Base-by-base conservation (phyloP, 1,140 invertebrate genomes). In the Drosophila littoralis region DNA sequence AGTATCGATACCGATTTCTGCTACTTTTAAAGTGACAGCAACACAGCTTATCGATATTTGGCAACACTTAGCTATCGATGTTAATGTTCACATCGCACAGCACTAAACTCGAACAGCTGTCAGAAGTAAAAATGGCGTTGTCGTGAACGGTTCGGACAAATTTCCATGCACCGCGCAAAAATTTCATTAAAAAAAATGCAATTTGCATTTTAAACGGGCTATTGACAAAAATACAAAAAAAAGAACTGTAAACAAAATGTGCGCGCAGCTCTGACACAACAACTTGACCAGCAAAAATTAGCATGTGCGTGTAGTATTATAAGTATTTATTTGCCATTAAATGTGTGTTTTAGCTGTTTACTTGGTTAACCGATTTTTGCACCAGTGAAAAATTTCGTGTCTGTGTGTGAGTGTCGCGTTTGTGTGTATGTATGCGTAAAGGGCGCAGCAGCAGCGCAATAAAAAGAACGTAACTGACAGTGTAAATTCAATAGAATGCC, bases 371-470 rank as follows among this genome's bases (percentile, higher is more conserved):
- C 48, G 57, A 22, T 69, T 71, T 80, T 75, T 80, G 75, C 75
- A 75, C 64, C 61, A 75, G 58, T 64, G 64, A 67, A 61, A 67
- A 81, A 54, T 70, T 69, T 48, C 64, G 45, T 59, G 60, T 22
- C 40, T 70, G 52, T 72, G 69, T 61, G 60, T 66, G 35, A 40
- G 51, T 71, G 58, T 70, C 52, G 54, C 54, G 43, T 50, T 60
- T 28, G 51, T 71, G 59, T 72, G 54, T 69, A 55, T 80, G 63
- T 83, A 57, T 68, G 65, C 74, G 67, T 77, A 69, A 89, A 89
- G 83, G 83, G 84, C 79, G 83, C 84, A 86, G 84, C 83, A 83
- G 75, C 78, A 88, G 67, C 75, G 59, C 52, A 42, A 58, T 40
- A 68, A 79, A 73, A 51, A 68, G 51, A 40, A 38, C 45, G 13